A percentile compares a stretch with the other conserved stretches of the same genome.
Evolutionary conservation across 2,113 vertebrate genomes (phyloP).

Genomic region (Oxyura jamaicensis): DNA sequence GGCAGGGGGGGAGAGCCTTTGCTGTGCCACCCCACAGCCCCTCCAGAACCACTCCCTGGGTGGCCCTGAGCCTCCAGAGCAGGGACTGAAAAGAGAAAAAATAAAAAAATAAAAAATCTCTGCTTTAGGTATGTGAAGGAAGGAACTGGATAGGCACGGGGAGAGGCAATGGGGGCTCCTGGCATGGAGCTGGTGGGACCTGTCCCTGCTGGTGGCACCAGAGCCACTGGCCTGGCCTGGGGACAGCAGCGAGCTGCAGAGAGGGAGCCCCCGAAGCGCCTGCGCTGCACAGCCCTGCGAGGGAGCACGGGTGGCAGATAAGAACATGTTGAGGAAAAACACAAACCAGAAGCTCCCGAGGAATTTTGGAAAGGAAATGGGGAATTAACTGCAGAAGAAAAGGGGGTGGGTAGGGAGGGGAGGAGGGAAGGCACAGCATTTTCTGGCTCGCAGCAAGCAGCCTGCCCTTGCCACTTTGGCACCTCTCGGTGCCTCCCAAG

Average conservation of each 20-base stretch:
- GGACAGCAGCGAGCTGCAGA: background rate
- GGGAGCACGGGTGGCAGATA: slow-evolving; percentile 31
- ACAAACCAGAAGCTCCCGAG: slow-evolving; percentile 64
- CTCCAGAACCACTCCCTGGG: background rate
- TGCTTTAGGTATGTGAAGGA: background rate
- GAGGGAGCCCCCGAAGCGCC: background rate
- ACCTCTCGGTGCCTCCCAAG: background rate
- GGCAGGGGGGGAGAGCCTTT: background rate
- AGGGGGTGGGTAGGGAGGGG: no score
- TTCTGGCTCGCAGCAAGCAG: background rate
- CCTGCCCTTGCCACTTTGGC: background rate
- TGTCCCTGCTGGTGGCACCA: background rate
- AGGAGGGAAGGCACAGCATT: background rate
- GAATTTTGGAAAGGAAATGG: slow-evolving; percentile 70
- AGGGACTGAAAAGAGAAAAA: background rate
- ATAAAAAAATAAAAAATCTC: background rate
- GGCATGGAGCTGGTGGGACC: background rate
- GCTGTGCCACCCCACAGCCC: background rate
- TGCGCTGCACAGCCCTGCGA: background rate
- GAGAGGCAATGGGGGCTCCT: background rate
- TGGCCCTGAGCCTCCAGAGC: background rate
- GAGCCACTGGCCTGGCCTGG: background rate
- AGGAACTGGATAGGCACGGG: accelerated
- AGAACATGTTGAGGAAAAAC: slow-evolving; percentile 52
- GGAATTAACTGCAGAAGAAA: slow-evolving; percentile 54